Conservation (phyloP, 2,797 vertebrate species). For the Takifugu rubripes region DNA sequence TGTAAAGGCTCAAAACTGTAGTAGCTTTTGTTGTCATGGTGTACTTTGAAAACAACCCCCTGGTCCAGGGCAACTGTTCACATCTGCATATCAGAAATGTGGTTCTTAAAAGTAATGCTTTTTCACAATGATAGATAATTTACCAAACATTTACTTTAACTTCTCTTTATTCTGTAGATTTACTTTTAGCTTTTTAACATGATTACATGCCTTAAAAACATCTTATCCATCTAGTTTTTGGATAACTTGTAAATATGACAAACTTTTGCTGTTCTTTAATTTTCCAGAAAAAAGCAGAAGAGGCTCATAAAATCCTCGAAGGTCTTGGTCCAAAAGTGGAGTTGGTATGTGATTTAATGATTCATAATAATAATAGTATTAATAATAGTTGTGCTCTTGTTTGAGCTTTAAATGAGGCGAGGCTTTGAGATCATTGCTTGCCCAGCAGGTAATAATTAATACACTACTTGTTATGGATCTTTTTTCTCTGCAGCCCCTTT, state of each 20-base stretch:
- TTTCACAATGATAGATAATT: too few relatives aligned
- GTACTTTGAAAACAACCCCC: too few relatives aligned
- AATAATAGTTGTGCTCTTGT: background rate
- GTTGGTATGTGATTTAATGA: conserved; percentile 79
- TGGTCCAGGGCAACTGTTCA: too few relatives aligned
- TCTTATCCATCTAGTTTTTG: too few relatives aligned
- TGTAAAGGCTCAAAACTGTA: conserved; percentile 15
- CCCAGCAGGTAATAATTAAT: conserved; percentile 42
- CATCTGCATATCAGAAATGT: too few relatives aligned
- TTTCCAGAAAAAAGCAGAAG: conserved; percentile 96
- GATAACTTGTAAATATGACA: background rate
- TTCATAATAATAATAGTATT: background rate
- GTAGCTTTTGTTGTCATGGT: conserved; percentile 15
- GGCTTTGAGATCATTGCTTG: conserved; percentile 14
- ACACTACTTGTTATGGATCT: conserved; percentile 3
- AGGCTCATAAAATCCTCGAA: conserved; percentile 98
- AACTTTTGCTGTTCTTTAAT: background rate
- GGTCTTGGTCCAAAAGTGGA: conserved; percentile 96
- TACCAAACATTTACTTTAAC: too few relatives aligned
- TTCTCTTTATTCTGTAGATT: too few relatives aligned
- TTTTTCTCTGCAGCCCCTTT: conserved; percentile 82
- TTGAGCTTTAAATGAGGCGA: background rate
- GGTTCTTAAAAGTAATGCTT: too few relatives aligned
- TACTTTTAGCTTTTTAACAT: too few relatives aligned
- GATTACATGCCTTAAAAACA: too few relatives aligned